These are phyloP conservation scores for Agonopterix alstromeriana DNA, from an alignment of 2,888 invertebrate species.

Conservation along the genomic window DNA sequence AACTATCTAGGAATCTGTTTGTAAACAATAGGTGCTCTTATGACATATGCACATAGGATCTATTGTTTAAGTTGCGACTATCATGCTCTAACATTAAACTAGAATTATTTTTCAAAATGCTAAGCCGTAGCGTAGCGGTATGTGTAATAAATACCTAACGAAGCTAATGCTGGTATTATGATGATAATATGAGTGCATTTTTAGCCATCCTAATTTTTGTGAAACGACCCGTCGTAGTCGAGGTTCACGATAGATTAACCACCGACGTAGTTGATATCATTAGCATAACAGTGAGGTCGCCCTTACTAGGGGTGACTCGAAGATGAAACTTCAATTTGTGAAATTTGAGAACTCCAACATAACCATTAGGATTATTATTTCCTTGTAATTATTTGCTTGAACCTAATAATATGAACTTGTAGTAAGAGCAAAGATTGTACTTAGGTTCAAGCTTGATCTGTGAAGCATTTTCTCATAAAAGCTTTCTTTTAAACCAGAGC, in stretches of 20 bases:
- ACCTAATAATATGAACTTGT: too few species aligned
- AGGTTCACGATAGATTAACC: slow-evolving; percentile 70
- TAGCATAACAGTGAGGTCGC: slow-evolving; percentile 42
- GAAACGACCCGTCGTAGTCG: slow-evolving; percentile 49
- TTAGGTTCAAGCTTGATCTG: too few species aligned
- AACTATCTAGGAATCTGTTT: too few species aligned
- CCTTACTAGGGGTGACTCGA: background rate
- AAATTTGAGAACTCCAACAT: too few species aligned
- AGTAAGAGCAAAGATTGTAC: too few species aligned
- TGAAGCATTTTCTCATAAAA: slow-evolving; percentile 15
- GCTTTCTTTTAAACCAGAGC: slow-evolving; percentile 9
- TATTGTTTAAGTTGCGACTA: too few species aligned
- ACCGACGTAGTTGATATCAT: slow-evolving; percentile 37
- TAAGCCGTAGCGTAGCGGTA: background rate
- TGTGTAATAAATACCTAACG: slow-evolving; percentile 3
- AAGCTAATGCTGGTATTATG: slow-evolving; percentile 53
- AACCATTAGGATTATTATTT: too few species aligned
- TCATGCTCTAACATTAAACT: too few species aligned
- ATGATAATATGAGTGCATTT: slow-evolving; percentile 60
- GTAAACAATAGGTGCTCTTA: too few species aligned
- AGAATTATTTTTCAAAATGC: too few species aligned
- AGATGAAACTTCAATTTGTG: background rate
- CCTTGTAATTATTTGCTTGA: too few species aligned
- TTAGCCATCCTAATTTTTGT: slow-evolving; percentile 58
- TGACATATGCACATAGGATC: too few species aligned